Evolutionary conservation across 2,888 invertebrate genomes (phyloP).

Genomic region (Unio pictorum): DNA sequence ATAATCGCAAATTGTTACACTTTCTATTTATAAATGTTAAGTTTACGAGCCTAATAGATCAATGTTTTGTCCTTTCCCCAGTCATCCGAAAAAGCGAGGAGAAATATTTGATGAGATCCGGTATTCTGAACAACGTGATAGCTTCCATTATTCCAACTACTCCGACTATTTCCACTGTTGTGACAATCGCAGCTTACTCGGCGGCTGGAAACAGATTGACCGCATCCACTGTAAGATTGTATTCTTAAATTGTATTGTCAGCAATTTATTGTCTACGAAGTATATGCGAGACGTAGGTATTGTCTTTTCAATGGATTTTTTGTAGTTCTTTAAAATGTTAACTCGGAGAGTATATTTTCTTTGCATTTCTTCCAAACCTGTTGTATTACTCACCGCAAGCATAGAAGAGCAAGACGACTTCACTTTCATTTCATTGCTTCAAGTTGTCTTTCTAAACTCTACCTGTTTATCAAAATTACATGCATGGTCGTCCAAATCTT

Average conservation of each 20-base stretch:
- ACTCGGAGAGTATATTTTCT: no score
- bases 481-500: no score
- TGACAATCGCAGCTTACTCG: conserved; percentile 76
- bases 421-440: background rate
- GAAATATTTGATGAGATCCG: conserved; percentile 57
- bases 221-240: conserved; percentile 75
- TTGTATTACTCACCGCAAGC: background rate
- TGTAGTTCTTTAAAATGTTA: no score
- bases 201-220: conserved; percentile 74
- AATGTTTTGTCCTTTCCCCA: conserved; percentile 10
- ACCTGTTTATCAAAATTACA: background rate
- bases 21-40: no score
- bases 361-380: no score
- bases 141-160: conserved; percentile 76
- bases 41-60: no score
- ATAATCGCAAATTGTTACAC: no score
- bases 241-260: no score
- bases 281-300: no score
- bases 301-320: no score
- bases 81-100: conserved; percentile 37
- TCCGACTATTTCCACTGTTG: conserved; percentile 76
- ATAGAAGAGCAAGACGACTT: background rate
- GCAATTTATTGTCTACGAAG: no score
- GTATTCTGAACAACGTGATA: conserved; percentile 76
- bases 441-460: background rate